These are phyloP conservation scores for Xiphophorus birchmanni DNA, from an alignment of 2,797 vertebrate species.

Conservation along the genomic window DNA sequence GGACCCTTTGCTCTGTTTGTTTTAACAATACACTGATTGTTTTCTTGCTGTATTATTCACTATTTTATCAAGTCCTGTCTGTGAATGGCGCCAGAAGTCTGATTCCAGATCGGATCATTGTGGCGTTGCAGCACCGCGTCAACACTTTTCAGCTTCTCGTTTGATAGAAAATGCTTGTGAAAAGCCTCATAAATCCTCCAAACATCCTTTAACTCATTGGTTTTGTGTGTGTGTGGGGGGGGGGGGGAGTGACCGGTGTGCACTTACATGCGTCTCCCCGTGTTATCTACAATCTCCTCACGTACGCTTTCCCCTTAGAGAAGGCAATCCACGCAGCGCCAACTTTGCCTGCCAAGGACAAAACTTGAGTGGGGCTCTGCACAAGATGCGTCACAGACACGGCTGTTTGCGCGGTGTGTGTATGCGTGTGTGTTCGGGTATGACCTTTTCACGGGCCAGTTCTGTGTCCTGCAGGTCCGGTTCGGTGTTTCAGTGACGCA, in stretches of 20 bases:
- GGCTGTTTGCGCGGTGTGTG: slow-evolving; percentile 33
- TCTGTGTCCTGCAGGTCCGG: slow-evolving; percentile 56
- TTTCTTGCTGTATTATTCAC: not conserved
- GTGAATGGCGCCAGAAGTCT: not conserved
- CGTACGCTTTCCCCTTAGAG: slow-evolving; percentile 53
- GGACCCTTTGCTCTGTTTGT: not conserved
- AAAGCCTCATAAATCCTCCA: not conserved
- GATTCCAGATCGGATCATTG: not conserved
- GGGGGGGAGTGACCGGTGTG: not conserved
- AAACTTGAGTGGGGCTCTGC: slow-evolving; percentile 48
- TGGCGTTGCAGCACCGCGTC: not conserved
- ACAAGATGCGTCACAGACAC: slow-evolving; percentile 19
- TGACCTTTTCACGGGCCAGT: slow-evolving; percentile 53
- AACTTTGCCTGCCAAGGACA: slow-evolving; percentile 68
- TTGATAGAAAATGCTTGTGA: not conserved
- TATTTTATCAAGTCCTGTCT: not conserved
- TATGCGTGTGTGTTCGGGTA: slow-evolving; percentile 9
- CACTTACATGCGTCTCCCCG: slow-evolving; percentile 36
- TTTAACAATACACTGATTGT: not conserved
- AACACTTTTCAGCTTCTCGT: not conserved
- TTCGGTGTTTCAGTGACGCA: slow-evolving; percentile 42
- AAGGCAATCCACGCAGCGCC: slow-evolving; percentile 18
- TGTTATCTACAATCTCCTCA: slow-evolving; percentile 52
- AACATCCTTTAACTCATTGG: not conserved
- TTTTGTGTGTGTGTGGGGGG: too few relatives aligned